These are phyloP conservation scores for human (Homo sapiens) DNA, from an alignment of 2,113 vertebrate genomes.

Conservation along the genomic window GRCh38 chrX:28801001-28801500, in stretches of 20 bases:
- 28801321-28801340: neutral
- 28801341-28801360: neutral
- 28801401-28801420: neutral
- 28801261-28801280: neutral
- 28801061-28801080: too few relatives aligned
- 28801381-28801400: neutral
- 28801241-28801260: neutral
- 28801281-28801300: neutral
- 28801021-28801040: too few relatives aligned
- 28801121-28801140: too few relatives aligned
- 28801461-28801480: neutral
- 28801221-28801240: neutral
- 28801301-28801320: neutral
- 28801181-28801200: neutral
- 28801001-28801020: too few relatives aligned
- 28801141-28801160: too few relatives aligned
- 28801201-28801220: neutral
- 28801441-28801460: neutral
- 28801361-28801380: neutral
- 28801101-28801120: too few relatives aligned
- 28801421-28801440: neutral
- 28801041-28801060: too few relatives aligned
- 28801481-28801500: neutral
- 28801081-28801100: too few relatives aligned
- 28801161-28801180: too few relatives aligned